phyloP scores from a whole-genome alignment of 2,888 invertebrate genomes.

The Eustalomyia histrio region DNA sequence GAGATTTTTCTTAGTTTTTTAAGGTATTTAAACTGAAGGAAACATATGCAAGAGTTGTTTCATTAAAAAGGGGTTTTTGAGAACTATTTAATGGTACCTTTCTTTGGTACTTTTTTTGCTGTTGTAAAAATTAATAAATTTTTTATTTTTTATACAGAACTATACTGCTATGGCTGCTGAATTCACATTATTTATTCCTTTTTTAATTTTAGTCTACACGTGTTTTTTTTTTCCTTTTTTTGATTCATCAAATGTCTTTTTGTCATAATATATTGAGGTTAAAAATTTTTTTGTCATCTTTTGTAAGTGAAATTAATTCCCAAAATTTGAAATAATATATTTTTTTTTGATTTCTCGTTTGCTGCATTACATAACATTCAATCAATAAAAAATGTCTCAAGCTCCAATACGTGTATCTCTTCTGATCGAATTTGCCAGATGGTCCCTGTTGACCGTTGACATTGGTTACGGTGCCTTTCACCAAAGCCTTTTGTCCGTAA shows the following conservation, averaged over 20 bases:
- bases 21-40: too few relatives aligned
- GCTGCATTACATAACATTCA: constrained; percentile 74
- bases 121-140: too few relatives aligned
- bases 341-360: constrained; percentile 53
- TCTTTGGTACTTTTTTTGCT: too few relatives aligned
- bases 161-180: too few relatives aligned
- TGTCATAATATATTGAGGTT: constrained; percentile 64
- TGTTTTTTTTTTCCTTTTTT: too few relatives aligned
- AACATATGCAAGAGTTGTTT: too few relatives aligned
- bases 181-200: too few relatives aligned
- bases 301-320: constrained; percentile 45
- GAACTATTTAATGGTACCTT: too few relatives aligned
- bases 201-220: too few relatives aligned
- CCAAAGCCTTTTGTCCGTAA: constrained; percentile 85
- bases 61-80: too few relatives aligned
- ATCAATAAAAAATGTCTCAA: constrained; percentile 74
- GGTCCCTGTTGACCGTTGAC: constrained; percentile 87
- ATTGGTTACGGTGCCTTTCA: constrained; percentile 88
- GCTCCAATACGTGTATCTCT: constrained; percentile 90
- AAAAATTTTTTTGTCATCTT: constrained; percentile 49
- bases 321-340: constrained; percentile 56
- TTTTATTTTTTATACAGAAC: too few relatives aligned
- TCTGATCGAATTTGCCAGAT: constrained; percentile 90
- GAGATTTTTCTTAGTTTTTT: too few relatives aligned
- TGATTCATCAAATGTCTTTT: constrained; percentile 21